These are phyloP conservation scores for Falcunculus frontatus DNA, from an alignment of 2,113 vertebrate genomes.

Conservation along the genomic window DNA sequence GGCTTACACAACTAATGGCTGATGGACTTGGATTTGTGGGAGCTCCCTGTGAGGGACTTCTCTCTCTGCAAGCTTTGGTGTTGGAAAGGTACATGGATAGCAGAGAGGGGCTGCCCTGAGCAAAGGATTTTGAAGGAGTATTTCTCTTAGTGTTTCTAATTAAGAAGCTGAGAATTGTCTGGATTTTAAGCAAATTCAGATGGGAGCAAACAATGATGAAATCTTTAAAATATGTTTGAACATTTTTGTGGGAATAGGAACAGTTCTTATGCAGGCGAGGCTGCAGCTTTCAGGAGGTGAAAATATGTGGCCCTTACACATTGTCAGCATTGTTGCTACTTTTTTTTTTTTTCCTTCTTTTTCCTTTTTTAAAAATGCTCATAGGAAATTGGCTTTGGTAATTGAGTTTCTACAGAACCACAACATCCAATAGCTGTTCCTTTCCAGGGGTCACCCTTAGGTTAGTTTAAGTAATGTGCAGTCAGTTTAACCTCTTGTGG, in stretches of 20 bases:
- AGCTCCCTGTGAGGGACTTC: background rate
- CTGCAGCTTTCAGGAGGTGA: background rate
- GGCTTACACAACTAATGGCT: background rate
- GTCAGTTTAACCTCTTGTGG: constrained; percentile 53
- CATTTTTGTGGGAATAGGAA: constrained; percentile 51
- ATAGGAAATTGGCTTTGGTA: constrained; percentile 63
- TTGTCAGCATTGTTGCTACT: constrained; percentile 32
- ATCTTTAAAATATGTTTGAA: constrained; percentile 52
- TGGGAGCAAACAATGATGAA: constrained; percentile 52
- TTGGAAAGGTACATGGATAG: background rate
- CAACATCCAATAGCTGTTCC: constrained; percentile 50
- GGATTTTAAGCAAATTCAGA: constrained; percentile 55
- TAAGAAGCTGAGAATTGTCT: constrained; percentile 42
- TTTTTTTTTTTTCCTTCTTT: background rate
- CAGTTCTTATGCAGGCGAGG: background rate
- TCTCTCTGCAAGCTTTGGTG: background rate
- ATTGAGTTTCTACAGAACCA: constrained; percentile 66
- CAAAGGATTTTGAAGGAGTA: background rate
- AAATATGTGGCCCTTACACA: constrained; percentile 31
- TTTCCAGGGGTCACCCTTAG: constrained; percentile 39
- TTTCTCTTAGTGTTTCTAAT: constrained; percentile 28
- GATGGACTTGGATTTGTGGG: background rate
- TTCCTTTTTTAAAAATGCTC: background rate
- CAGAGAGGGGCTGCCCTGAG: background rate
- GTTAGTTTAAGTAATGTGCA: constrained; percentile 44